These are phyloP conservation scores for Apodemia duryi DNA, from an alignment of 2,888 invertebrate species.

Conservation along the genomic window DNA sequence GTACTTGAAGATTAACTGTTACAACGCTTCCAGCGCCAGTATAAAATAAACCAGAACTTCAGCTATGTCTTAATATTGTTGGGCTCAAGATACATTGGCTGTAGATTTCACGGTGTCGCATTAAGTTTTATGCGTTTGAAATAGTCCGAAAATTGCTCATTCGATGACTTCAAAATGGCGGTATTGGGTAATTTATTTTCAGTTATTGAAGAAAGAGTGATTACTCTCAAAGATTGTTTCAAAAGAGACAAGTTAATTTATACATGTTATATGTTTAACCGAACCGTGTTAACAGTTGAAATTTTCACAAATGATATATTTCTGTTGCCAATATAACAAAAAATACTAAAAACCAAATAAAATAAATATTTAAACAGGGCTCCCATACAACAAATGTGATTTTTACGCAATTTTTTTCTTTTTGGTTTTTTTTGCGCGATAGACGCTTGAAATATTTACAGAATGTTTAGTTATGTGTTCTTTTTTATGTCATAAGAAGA, in stretches of 20 bases:
- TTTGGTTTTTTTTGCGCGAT: too few species aligned
- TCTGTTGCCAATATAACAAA: too few species aligned
- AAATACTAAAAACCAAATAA: too few species aligned
- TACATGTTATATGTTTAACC: background rate
- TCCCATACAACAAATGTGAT: too few species aligned
- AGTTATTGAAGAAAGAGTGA: conserved; percentile 2
- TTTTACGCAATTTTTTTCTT: too few species aligned
- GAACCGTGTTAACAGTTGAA: too few species aligned
- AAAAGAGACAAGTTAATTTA: background rate
- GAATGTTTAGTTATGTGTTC: too few species aligned
- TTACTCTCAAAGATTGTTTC: background rate
- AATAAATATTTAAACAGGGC: too few species aligned
- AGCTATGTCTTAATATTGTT: conserved; percentile 9
- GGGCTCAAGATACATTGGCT: conserved; percentile 41
- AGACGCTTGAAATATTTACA: too few species aligned
- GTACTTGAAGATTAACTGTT: conserved; percentile 69
- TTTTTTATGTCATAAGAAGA: too few species aligned
- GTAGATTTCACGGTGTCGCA: conserved; percentile 48
- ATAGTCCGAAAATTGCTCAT: conserved; percentile 68
- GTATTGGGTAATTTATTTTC: conserved; percentile 18
- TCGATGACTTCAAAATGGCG: conserved; percentile 46
- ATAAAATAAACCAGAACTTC: conserved; percentile 31
- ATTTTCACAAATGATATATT: too few species aligned
- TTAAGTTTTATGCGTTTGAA: conserved; percentile 70
- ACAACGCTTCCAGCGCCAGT: conserved; percentile 43